Conservation (phyloP, 64 coral and sea anemone species). For the Pocillopora verrucosa region DNA sequence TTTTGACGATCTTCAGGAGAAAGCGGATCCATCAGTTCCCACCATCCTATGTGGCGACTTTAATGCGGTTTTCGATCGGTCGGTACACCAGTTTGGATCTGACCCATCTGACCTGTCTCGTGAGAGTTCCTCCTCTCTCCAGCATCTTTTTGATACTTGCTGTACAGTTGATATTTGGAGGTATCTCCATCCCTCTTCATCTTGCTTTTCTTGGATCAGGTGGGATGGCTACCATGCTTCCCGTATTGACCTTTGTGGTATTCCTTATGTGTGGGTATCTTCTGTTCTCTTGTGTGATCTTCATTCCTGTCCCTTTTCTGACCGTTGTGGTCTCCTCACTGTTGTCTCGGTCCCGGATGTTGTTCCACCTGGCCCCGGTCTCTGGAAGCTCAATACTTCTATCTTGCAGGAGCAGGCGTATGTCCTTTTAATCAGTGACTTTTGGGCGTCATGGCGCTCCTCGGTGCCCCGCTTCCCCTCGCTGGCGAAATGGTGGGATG, state of each 20-base stretch:
- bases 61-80: neutral
- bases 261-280: neutral
- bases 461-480: too few species aligned
- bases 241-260: neutral
- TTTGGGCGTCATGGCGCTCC: neutral
- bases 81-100: neutral
- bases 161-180: neutral
- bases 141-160: rapidly evolving
- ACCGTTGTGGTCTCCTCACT: neutral
- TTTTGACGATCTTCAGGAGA: neutral
- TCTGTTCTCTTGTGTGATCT: neutral
- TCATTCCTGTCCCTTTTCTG: slow-evolving; percentile 10
- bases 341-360: too few species aligned
- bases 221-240: neutral
- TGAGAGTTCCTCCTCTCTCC: neutral
- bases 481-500: too few species aligned
- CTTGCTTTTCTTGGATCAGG: neutral
- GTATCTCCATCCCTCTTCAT: neutral
- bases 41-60: slow-evolving; percentile 9
- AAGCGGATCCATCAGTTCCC: too few species aligned
- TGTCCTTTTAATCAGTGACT: too few species aligned
- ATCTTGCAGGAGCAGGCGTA: too few species aligned
- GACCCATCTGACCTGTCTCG: neutral
- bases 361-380: too few species aligned
- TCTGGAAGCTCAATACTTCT: too few species aligned